phyloP scores from a whole-genome alignment of 2,888 invertebrate genomes.

The Andrena haemorrhoa region DNA sequence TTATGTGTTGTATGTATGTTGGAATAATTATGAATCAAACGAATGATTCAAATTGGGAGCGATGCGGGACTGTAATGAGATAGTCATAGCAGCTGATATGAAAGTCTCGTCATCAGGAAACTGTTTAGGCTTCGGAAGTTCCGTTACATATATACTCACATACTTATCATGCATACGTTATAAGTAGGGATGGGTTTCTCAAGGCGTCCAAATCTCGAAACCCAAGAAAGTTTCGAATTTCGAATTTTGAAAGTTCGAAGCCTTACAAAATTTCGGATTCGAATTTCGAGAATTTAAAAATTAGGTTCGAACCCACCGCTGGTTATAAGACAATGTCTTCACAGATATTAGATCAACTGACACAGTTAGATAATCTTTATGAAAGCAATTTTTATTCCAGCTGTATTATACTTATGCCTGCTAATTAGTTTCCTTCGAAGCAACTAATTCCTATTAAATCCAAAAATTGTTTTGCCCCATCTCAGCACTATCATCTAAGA shows the following conservation, averaged over 20 bases:
- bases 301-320: too few species aligned
- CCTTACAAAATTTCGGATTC: too few species aligned
- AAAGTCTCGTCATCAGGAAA: not conserved
- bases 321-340: not conserved
- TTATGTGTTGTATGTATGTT: not conserved
- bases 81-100: not conserved
- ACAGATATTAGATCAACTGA: not conserved
- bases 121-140: constrained; percentile 1
- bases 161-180: not conserved
- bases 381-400: not conserved
- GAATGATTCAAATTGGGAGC: not conserved
- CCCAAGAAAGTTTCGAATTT: too few species aligned
- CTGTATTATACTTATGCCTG: too few species aligned
- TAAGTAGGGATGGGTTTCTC: not conserved
- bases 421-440: too few species aligned
- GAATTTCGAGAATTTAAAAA: too few species aligned
- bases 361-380: not conserved
- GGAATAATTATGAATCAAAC: not conserved
- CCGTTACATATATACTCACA: not conserved
- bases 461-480: too few species aligned
- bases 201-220: too few species aligned
- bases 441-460: too few species aligned
- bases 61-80: not conserved
- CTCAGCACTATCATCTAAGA: too few species aligned
- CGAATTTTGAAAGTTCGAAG: too few species aligned